Conservation (phyloP, 37 sponge, comb jelly and placozoan species). For the Theonella swinhoei region DNA sequence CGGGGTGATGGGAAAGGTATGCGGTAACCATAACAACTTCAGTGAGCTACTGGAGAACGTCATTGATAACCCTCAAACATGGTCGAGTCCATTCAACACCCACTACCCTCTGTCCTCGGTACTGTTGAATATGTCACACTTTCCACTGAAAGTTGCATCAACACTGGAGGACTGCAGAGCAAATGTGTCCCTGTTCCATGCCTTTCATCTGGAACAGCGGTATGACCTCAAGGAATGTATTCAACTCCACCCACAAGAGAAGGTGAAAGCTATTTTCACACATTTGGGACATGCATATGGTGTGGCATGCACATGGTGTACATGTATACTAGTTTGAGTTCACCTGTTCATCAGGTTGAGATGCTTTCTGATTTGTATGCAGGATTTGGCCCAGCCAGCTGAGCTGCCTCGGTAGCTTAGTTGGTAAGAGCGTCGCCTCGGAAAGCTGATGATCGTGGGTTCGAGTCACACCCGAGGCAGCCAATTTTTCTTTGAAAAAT, state of each 20-base stretch:
- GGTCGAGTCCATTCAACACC: constrained; percentile 13
- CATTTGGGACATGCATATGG: too few species aligned
- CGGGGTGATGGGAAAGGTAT: constrained; percentile 36
- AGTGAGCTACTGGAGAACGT: constrained; percentile 34
- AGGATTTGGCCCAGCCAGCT: too few species aligned
- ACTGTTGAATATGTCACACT: constrained; percentile 17
- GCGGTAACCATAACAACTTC: constrained; percentile 52
- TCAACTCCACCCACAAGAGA: background rate
- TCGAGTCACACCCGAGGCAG: too few species aligned
- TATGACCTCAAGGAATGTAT: constrained; percentile 13
- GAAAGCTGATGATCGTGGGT: too few species aligned
- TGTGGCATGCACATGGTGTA: too few species aligned
- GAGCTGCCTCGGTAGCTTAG: too few species aligned
- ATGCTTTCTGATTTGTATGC: too few species aligned
- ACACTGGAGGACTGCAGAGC: constrained; percentile 33
- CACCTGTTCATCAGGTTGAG: too few species aligned
- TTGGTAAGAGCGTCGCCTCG: too few species aligned
- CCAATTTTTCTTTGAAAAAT: too few species aligned
- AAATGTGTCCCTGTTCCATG: constrained; percentile 39
- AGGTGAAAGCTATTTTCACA: constrained; percentile 8
- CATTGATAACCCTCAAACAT: constrained; percentile 46
- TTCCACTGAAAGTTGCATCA: constrained; percentile 33
- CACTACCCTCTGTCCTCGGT: constrained; percentile 49
- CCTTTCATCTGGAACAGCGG: constrained; percentile 22
- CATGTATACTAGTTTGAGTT: too few species aligned